phyloP scores from a whole-genome alignment of 2,797 vertebrate genomes.

The Malacoraja senta region DNA sequence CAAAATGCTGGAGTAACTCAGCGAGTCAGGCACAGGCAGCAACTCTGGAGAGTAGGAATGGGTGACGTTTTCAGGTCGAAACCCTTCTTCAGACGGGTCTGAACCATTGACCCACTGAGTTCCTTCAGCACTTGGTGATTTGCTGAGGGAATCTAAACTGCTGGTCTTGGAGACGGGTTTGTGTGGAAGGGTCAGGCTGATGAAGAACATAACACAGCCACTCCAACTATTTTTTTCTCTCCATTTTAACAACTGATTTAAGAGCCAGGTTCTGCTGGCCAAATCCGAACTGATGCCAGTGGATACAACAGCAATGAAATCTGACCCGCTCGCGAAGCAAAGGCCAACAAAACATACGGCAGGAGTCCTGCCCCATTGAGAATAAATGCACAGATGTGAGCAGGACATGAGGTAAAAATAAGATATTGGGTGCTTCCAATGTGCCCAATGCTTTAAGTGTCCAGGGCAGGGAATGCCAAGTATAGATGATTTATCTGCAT shows the following conservation, averaged over 20 bases:
- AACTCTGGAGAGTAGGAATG: too few species aligned
- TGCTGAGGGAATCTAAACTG: too few species aligned
- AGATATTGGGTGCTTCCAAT: neutral
- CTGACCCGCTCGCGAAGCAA: neutral
- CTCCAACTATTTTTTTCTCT: neutral
- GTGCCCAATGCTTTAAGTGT: neutral
- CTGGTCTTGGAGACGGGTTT: neutral
- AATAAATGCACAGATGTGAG: neutral
- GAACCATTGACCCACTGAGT: too few species aligned
- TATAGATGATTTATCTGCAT: neutral
- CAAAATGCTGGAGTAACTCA: too few species aligned
- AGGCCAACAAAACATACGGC: conserved; percentile 14
- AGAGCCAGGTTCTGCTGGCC: neutral
- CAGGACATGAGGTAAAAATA: neutral
- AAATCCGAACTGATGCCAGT: neutral
- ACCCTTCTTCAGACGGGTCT: too few species aligned
- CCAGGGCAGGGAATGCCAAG: neutral
- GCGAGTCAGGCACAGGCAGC: too few species aligned
- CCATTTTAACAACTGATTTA: neutral
- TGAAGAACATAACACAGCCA: neutral
- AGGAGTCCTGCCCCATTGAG: neutral
- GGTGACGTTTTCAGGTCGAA: too few species aligned
- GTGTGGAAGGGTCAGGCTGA: neutral
- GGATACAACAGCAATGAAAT: conserved; percentile 1
- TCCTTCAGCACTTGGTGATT: too few species aligned